phyloP scores from a whole-genome alignment of 2,888 invertebrate genomes.

The Serripes groenlandicus region DNA sequence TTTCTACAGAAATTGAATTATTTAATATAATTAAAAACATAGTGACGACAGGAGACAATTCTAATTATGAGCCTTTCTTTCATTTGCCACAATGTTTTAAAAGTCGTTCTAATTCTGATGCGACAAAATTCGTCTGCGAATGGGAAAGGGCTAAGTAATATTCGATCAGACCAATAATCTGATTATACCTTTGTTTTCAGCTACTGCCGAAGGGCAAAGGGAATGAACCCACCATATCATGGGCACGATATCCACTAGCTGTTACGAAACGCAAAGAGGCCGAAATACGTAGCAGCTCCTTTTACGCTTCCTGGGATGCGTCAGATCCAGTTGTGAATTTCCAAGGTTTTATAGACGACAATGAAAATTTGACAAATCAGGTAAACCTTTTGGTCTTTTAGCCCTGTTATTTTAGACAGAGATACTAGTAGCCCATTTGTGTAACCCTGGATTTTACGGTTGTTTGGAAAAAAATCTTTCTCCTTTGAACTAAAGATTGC shows the following conservation, averaged over 20 bases:
- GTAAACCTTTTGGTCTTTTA: not conserved
- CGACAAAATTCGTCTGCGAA: not conserved
- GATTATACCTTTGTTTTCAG: conserved; percentile 25
- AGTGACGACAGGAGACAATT: not conserved
- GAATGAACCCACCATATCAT: conserved; percentile 69
- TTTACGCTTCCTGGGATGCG: conserved; percentile 73
- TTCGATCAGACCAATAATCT: not conserved
- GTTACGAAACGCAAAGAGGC: conserved; percentile 76
- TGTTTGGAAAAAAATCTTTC: no score
- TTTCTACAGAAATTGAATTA: no score
- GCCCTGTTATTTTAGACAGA: no score
- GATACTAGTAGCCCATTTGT: no score
- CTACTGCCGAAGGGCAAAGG: conserved; percentile 67
- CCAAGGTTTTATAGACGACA: conserved; percentile 70
- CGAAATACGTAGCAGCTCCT: conserved; percentile 73
- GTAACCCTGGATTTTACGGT: no score
- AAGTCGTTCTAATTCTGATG: not conserved
- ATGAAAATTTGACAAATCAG: conserved; percentile 68
- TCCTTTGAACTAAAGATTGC: no score
- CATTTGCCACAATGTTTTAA: not conserved
- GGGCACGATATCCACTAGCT: conserved; percentile 78
- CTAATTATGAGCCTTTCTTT: not conserved
- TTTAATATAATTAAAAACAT: not conserved
- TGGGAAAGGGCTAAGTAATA: not conserved
- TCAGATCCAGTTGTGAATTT: conserved; percentile 72